Evolutionary conservation across 1,140 invertebrate genomes (phyloP).

Genomic region (honey bee (Apis mellifera)): DNA sequence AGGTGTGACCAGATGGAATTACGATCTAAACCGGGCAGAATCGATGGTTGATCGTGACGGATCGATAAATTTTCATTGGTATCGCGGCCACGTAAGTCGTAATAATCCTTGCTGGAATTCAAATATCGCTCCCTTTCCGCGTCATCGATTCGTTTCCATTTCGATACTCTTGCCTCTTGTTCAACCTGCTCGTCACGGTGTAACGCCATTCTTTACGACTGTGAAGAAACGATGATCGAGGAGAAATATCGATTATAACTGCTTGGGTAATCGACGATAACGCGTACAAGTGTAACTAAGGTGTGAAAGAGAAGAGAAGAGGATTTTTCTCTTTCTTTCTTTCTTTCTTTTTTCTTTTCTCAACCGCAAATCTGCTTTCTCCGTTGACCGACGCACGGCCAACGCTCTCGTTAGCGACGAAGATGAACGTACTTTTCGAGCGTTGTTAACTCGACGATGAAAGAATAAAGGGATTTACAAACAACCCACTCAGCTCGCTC

Average conservation of each 20-base stretch:
- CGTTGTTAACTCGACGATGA: slow-evolving; percentile 28
- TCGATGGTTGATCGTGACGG: slow-evolving; percentile 25
- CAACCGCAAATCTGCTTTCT: slow-evolving; percentile 59
- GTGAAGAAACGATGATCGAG: slow-evolving; percentile 31
- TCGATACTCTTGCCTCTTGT: background rate
- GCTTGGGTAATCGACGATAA: too few relatives aligned
- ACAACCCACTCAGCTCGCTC: slow-evolving; percentile 14
- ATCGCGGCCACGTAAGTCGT: background rate
- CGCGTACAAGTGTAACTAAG: too few relatives aligned
- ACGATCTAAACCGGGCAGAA: background rate
- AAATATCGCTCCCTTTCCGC: background rate
- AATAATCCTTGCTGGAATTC: slow-evolving; percentile 24
- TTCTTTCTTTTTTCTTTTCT: slow-evolving; percentile 3
- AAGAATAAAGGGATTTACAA: slow-evolving; percentile 28
- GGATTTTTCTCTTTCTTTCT: too few relatives aligned
- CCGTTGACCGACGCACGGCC: slow-evolving; percentile 19
- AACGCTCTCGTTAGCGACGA: slow-evolving; percentile 17
- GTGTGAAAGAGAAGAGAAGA: too few relatives aligned
- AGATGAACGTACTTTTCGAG: background rate
- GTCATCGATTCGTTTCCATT: background rate
- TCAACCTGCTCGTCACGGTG: background rate
- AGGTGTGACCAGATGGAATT: slow-evolving; percentile 17
- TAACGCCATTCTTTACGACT: slow-evolving; percentile 12
- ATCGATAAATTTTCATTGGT: slow-evolving; percentile 26
- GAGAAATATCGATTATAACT: background rate